These are phyloP conservation scores for Stenolophus ochropezus DNA, from an alignment of 2,888 invertebrate species.

Conservation along the genomic window DNA sequence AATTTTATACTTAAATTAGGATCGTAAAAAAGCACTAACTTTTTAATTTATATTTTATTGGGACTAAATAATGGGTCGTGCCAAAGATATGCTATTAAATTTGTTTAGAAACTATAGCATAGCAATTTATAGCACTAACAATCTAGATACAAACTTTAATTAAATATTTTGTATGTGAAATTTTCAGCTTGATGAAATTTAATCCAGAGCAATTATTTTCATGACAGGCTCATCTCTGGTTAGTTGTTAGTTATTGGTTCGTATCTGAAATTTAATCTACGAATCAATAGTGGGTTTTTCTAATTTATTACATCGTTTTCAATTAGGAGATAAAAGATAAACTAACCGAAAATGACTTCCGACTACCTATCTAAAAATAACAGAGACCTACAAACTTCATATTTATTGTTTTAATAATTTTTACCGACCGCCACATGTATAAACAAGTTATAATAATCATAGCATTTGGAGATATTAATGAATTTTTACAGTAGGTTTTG, in stretches of 20 bases:
- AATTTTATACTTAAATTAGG: neutral
- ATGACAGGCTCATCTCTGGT: conserved; percentile 15
- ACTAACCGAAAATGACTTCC: neutral
- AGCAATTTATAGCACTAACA: neutral
- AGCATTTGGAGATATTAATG: too few species aligned
- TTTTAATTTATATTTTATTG: neutral
- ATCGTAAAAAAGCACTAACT: neutral
- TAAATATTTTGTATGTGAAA: conserved; percentile 8
- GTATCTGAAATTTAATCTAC: conserved; percentile 35
- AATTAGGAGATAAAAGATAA: conserved; percentile 1
- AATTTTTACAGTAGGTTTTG: too few species aligned
- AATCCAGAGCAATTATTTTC: conserved; percentile 22
- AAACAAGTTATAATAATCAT: too few species aligned
- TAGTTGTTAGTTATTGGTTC: conserved; percentile 2
- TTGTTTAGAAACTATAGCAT: neutral
- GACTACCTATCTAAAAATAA: neutral
- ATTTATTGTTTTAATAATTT: neutral
- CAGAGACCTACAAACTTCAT: neutral
- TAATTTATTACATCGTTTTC: conserved; percentile 14
- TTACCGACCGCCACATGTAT: neutral
- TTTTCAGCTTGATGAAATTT: conserved; percentile 16
- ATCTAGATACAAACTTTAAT: conserved; percentile 27
- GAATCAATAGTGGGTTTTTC: conserved; percentile 3
- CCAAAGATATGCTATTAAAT: conserved; percentile 10
- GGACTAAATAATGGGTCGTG: neutral